phyloP scores from a whole-genome alignment of 2,113 vertebrate genomes.

The Zosterops hypoxanthus region DNA sequence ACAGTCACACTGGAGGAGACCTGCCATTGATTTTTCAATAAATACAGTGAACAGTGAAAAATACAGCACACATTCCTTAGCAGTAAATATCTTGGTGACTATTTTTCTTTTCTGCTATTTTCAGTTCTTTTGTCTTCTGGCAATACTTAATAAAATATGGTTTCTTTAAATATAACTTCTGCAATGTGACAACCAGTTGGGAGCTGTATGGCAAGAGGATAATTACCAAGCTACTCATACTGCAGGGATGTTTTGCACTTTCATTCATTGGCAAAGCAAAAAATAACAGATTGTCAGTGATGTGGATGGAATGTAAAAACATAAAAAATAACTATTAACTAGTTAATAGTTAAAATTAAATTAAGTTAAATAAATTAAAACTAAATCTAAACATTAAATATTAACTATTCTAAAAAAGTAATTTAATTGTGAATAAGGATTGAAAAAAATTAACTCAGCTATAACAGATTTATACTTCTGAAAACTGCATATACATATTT shows the following conservation, averaged over 20 bases:
- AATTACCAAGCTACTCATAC: slow-evolving; percentile 30
- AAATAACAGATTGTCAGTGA: neutral
- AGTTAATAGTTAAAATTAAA: too few species aligned
- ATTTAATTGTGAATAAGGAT: neutral
- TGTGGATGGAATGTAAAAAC: neutral
- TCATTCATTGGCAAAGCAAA: neutral
- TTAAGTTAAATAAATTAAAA: too few species aligned
- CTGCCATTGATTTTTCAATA: slow-evolving; percentile 79
- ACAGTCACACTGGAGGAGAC: slow-evolving; percentile 57
- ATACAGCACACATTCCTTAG: slow-evolving; percentile 54
- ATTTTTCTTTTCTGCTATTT: slow-evolving; percentile 70
- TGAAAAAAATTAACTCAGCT: neutral
- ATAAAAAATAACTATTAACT: neutral
- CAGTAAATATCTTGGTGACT: slow-evolving; percentile 68
- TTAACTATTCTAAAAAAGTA: neutral
- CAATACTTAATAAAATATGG: slow-evolving; percentile 70
- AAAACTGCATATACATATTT: neutral
- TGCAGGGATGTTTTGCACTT: neutral
- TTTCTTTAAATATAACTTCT: slow-evolving; percentile 52
- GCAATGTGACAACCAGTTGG: slow-evolving; percentile 8
- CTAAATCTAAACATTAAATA: neutral
- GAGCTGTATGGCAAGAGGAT: slow-evolving; percentile 27
- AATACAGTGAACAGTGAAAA: slow-evolving; percentile 70
- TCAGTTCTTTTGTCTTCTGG: slow-evolving; percentile 68
- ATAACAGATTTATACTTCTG: neutral